These are phyloP conservation scores for Anguilla japonica DNA, from an alignment of 2,113 vertebrate species.

Conservation along the genomic window DNA sequence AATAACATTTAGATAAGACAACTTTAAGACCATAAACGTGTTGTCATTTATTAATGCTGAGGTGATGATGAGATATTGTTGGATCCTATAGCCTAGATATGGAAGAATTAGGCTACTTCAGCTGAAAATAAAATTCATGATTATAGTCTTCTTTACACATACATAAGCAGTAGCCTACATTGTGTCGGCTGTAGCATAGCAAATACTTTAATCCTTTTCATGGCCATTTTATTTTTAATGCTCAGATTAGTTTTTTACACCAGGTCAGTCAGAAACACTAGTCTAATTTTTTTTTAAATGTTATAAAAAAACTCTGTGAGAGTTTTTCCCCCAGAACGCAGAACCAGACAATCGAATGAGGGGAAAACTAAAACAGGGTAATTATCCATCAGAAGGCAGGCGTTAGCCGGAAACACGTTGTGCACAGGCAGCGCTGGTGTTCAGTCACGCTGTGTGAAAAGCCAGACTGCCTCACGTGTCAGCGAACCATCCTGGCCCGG, in stretches of 20 bases:
- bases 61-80: too few species aligned
- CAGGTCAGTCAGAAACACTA: not conserved
- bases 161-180: not conserved
- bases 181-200: not conserved
- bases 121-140: not conserved
- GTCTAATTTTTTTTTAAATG: conserved; percentile 10
- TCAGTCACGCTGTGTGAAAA: conserved; percentile 45
- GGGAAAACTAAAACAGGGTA: conserved; percentile 11
- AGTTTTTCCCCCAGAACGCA: conserved; percentile 40
- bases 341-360: conserved; percentile 45
- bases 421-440: conserved; percentile 42
- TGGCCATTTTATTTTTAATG: not conserved
- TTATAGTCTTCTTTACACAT: not conserved
- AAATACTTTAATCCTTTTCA: not conserved
- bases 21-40: not conserved
- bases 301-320: conserved; percentile 23
- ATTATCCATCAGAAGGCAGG: conserved; percentile 51
- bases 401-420: conserved; percentile 61
- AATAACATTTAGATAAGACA: not conserved
- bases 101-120: not conserved
- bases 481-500: not conserved
- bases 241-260: not conserved
- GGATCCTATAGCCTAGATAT: too few species aligned
- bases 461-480: conserved; percentile 16
- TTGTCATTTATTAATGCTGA: too few species aligned